phyloP scores from a whole-genome alignment of 1,140 invertebrate genomes.

The Aphelenchoides fujianensis region DNA sequence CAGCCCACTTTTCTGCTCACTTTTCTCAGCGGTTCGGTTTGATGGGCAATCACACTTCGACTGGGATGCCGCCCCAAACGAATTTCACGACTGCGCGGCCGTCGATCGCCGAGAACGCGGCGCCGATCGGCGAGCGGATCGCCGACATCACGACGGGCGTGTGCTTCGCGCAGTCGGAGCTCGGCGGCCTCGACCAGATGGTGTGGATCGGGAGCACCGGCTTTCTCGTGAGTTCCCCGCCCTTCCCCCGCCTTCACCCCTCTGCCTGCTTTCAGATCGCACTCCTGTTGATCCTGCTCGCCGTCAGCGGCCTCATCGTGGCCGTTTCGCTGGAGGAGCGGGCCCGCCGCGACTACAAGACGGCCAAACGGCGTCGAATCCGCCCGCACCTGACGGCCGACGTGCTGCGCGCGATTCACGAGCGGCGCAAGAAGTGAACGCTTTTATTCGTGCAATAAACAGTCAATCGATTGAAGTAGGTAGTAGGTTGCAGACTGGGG shows the following conservation, averaged over 20 bases:
- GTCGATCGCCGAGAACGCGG: too few relatives aligned
- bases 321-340: background rate
- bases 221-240: background rate
- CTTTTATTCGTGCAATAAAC: too few relatives aligned
- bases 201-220: background rate
- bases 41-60: too few relatives aligned
- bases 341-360: background rate
- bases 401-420: background rate
- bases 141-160: background rate
- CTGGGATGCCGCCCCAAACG: too few relatives aligned
- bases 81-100: too few relatives aligned
- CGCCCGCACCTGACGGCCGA: background rate
- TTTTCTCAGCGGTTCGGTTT: too few relatives aligned
- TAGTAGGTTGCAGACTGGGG: too few relatives aligned
- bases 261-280: background rate
- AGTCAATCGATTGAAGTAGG: too few relatives aligned
- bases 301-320: background rate
- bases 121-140: too few relatives aligned
- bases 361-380: background rate
- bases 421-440: background rate
- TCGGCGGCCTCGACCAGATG: background rate
- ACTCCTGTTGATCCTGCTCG: background rate
- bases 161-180: background rate
- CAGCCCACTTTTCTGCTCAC: too few relatives aligned
- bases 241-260: background rate